Conservation (phyloP, 2,888 invertebrate species). For the Lomographa bimaculata region DNA sequence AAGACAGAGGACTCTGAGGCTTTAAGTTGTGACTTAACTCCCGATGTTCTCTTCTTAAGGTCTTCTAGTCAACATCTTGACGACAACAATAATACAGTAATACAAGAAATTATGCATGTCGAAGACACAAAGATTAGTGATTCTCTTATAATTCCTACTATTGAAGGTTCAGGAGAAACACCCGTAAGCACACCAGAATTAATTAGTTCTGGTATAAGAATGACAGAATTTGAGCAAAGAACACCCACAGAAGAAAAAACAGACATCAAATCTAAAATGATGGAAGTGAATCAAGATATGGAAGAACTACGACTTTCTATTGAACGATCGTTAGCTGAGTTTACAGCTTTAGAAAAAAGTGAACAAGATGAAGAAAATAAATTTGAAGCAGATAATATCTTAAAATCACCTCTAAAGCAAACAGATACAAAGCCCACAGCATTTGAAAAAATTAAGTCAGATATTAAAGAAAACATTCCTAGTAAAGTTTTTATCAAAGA, state of each 20-base stretch:
- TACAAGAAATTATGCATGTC: slow-evolving; percentile 55
- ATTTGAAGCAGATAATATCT: slow-evolving; percentile 33
- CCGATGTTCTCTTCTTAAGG: slow-evolving; percentile 64
- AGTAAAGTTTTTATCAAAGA: slow-evolving; percentile 15
- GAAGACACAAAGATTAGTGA: slow-evolving; percentile 35
- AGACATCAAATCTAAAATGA: slow-evolving; percentile 70
- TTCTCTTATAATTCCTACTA: slow-evolving; percentile 38
- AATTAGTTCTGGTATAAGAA: slow-evolving; percentile 33
- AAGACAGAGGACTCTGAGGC: slow-evolving; percentile 46
- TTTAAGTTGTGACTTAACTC: slow-evolving; percentile 47
- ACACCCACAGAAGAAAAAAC: slow-evolving; percentile 53
- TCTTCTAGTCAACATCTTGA: slow-evolving; percentile 62
- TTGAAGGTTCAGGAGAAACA: slow-evolving; percentile 53
- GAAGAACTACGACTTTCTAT: slow-evolving; percentile 69
- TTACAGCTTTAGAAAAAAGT: slow-evolving; percentile 60
- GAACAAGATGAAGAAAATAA: slow-evolving; percentile 52
- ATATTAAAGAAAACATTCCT: slow-evolving; percentile 11
- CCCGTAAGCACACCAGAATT: slow-evolving; percentile 43
- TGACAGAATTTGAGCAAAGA: slow-evolving; percentile 35
- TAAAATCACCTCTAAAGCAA: slow-evolving; percentile 18
- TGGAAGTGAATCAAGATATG: slow-evolving; percentile 75
- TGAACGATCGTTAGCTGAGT: slow-evolving; percentile 70
- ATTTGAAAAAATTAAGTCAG: not conserved
- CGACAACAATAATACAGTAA: slow-evolving; percentile 61
- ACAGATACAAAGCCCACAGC: not conserved